Conservation (phyloP, 53 echinoderm and acorn worm species). For the Crossaster papposus region DNA sequence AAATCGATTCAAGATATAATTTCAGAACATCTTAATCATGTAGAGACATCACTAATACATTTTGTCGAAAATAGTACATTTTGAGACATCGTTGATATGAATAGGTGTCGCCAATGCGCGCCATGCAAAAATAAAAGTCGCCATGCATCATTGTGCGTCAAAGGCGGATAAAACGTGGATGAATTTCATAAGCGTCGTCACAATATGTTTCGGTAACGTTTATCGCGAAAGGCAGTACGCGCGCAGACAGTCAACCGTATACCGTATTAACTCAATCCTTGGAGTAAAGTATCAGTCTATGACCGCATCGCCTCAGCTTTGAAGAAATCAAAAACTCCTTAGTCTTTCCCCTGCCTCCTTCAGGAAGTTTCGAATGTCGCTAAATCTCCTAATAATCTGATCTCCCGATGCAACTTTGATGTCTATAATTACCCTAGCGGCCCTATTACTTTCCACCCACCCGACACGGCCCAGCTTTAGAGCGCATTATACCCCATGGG, state of each 20-base stretch:
- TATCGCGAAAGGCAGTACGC: background rate
- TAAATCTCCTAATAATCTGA: constrained; percentile 50
- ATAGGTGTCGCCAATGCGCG: too few relatives aligned
- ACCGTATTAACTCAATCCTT: background rate
- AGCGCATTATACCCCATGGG: background rate
- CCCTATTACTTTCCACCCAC: constrained; percentile 51
- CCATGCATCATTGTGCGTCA: too few relatives aligned
- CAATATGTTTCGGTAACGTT: too few relatives aligned
- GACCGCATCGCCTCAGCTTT: constrained; percentile 11
- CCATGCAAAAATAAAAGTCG: too few relatives aligned
- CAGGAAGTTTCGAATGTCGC: constrained; percentile 52
- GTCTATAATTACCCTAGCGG: constrained; percentile 62
- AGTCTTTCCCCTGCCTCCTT: constrained; percentile 1
- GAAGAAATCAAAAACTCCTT: constrained; percentile 55
- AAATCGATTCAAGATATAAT: too few relatives aligned
- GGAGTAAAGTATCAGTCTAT: constrained; percentile 4
- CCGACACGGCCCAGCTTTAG: constrained; percentile 14
- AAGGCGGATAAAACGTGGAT: too few relatives aligned
- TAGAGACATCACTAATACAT: too few relatives aligned
- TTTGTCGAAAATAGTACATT: too few relatives aligned
- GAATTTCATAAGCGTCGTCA: too few relatives aligned
- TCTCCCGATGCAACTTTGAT: constrained; percentile 54
- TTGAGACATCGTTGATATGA: too few relatives aligned
- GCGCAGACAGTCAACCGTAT: background rate
- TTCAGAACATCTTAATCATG: too few relatives aligned